A percentile compares a stretch with the other conserved stretches of the same genome.
Evolutionary conservation across 2,888 invertebrate species (phyloP).

Genomic region (Drosophila antonietae): DNA sequence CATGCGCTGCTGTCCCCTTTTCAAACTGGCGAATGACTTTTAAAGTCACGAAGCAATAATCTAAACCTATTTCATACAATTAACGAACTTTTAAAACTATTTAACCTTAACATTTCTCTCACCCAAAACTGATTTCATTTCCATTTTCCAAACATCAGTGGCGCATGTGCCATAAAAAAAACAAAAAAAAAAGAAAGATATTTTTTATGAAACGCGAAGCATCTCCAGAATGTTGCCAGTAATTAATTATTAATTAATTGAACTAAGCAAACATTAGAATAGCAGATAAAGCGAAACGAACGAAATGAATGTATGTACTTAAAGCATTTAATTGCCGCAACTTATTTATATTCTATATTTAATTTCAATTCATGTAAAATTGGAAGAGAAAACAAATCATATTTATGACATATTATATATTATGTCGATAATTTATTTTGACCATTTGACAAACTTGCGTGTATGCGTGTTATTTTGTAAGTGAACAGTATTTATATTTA

Average conservation of each 20-base stretch:
- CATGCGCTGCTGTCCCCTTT: constrained; percentile 39
- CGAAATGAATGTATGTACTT: constrained; percentile 68
- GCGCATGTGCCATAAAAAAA: constrained; percentile 45
- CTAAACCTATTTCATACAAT: background rate
- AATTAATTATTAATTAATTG: constrained; percentile 44
- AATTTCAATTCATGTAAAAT: constrained; percentile 28
- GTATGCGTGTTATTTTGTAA: constrained; percentile 64
- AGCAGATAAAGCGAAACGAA: constrained; percentile 18
- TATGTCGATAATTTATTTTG: constrained; percentile 48
- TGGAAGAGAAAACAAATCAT: constrained; percentile 21
- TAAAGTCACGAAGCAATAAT: constrained; percentile 36
- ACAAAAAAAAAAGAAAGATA: constrained; percentile 2
- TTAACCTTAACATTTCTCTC: background rate
- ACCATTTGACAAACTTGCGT: constrained; percentile 60
- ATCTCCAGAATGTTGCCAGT: constrained; percentile 72
- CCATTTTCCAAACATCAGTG: constrained; percentile 10
- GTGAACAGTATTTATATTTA: constrained; percentile 80
- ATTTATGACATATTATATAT: constrained; percentile 50
- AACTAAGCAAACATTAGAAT: constrained; percentile 20
- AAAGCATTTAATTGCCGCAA: constrained; percentile 65
- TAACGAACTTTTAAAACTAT: background rate
- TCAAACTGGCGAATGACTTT: constrained; percentile 36
- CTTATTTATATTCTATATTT: constrained; percentile 53
- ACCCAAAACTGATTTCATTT: constrained; percentile 3
- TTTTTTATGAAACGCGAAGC: constrained; percentile 57